Evolutionary conservation across 30 jellyfish, hydroid and myxozoan species (phyloP).

Genomic region (Pseudorhiza aurosa): DNA sequence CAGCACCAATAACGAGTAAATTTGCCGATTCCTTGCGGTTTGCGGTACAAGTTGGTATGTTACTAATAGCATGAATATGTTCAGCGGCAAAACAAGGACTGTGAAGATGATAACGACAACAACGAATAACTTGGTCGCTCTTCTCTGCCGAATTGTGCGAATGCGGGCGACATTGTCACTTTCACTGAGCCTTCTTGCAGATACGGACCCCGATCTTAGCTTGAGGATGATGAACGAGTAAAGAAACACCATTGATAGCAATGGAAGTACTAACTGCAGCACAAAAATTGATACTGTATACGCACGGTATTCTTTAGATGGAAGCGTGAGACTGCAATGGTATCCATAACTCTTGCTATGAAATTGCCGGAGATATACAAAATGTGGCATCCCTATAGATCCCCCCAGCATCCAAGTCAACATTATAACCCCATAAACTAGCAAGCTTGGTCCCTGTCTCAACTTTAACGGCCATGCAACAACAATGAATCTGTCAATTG

Average conservation of each 20-base stretch:
- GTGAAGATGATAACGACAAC: slow-evolving; percentile 68
- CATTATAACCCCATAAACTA: not conserved
- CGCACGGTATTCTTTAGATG: not conserved
- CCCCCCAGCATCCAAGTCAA: slow-evolving; percentile 74
- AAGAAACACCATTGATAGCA: slow-evolving; percentile 58
- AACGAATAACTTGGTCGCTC: slow-evolving; percentile 77
- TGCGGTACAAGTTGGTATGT: not conserved
- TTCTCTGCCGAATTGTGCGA: slow-evolving; percentile 65
- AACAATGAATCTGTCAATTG: slow-evolving; percentile 85
- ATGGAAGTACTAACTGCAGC: slow-evolving; percentile 72
- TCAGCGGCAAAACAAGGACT: slow-evolving; percentile 79
- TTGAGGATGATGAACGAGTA: slow-evolving; percentile 64
- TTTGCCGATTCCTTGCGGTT: not conserved
- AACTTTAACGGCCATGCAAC: slow-evolving; percentile 85
- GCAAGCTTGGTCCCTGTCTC: slow-evolving; percentile 36
- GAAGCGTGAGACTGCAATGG: not conserved
- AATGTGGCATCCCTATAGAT: slow-evolving; percentile 37
- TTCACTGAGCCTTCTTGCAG: slow-evolving; percentile 68
- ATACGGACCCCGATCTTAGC: slow-evolving; percentile 53
- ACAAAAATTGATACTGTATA: slow-evolving; percentile 30
- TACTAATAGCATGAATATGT: slow-evolving; percentile 47
- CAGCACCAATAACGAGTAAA: slow-evolving; percentile 48
- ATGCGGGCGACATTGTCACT: slow-evolving; percentile 63
- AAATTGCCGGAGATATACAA: slow-evolving; percentile 23
- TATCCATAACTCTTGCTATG: not conserved